Conservation (phyloP, 2,113 vertebrate species). For the Perca fluviatilis region DNA sequence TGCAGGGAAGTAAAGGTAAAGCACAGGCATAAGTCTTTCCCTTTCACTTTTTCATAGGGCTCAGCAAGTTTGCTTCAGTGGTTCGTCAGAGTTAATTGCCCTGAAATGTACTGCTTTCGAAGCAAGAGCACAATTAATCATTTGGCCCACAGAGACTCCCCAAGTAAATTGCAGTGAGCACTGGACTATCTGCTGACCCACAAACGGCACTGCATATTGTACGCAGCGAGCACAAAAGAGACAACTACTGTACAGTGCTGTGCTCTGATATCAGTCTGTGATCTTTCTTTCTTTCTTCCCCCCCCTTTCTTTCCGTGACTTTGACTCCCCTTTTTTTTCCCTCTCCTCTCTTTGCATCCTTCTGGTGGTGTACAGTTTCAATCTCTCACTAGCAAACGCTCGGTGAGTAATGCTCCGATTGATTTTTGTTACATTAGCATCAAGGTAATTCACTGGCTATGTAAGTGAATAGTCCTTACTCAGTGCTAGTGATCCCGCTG, state of each 20-base stretch:
- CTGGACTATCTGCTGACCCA: constrained; percentile 81
- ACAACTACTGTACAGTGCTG: background rate
- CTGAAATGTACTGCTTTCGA: constrained; percentile 74
- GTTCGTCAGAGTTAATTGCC: constrained; percentile 74
- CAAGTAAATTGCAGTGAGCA: constrained; percentile 52
- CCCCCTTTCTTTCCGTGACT: constrained; percentile 11
- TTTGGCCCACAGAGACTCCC: constrained; percentile 44
- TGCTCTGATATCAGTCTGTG: constrained; percentile 11
- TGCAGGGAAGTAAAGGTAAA: background rate
- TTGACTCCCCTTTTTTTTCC: background rate
- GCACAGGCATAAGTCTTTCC: constrained; percentile 30
- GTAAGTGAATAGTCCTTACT: constrained; percentile 57
- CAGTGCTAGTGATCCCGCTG: constrained; percentile 31
- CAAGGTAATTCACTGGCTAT: constrained; percentile 65
- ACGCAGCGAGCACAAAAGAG: constrained; percentile 47
- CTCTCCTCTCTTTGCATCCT: constrained; percentile 15
- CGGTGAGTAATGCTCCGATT: constrained; percentile 56
- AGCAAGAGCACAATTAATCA: constrained; percentile 78
- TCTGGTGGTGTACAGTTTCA: constrained; percentile 58
- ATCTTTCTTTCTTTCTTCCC: constrained; percentile 8
- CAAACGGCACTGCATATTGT: constrained; percentile 41
- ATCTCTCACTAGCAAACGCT: constrained; percentile 50
- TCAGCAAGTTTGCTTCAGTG: constrained; percentile 63
- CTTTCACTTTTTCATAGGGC: constrained; percentile 44
- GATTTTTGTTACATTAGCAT: constrained; percentile 70